A percentile compares a stretch with the other conserved stretches of the same genome.
Conservation (phyloP, 2,113 vertebrate genomes). For the Ploceus nigricollis region DNA sequence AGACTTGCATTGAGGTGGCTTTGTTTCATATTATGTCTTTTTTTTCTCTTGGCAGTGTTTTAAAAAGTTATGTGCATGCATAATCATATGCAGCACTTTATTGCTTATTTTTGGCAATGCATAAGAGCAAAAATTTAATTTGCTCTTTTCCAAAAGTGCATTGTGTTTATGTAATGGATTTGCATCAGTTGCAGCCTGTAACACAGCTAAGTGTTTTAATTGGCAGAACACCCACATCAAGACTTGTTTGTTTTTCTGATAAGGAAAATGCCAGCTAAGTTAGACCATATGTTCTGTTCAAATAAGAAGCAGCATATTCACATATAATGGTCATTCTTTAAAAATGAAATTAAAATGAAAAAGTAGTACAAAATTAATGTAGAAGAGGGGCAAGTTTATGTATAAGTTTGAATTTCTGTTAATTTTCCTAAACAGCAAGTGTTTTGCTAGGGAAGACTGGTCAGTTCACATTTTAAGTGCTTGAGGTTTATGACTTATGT, state of each 20-base stretch:
- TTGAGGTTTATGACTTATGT: neutral
- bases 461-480: neutral
- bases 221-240: slow-evolving; percentile 79
- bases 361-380: neutral
- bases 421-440: neutral
- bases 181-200: slow-evolving; percentile 73
- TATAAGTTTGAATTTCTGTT: neutral
- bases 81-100: slow-evolving; percentile 53
- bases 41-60: slow-evolving; percentile 11
- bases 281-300: slow-evolving; percentile 75
- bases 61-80: slow-evolving; percentile 51
- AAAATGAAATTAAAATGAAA: slow-evolving; percentile 45
- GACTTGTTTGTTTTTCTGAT: slow-evolving; percentile 80
- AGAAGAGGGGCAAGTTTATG: neutral
- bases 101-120: slow-evolving; percentile 57
- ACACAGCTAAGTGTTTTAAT: slow-evolving; percentile 76
- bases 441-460: neutral
- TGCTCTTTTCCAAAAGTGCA: slow-evolving; percentile 70
- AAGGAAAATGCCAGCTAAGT: slow-evolving; percentile 79
- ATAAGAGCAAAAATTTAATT: slow-evolving; percentile 71
- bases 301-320: slow-evolving; percentile 50
- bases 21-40: slow-evolving; percentile 31
- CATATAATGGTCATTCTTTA: slow-evolving; percentile 63
- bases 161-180: slow-evolving; percentile 74
- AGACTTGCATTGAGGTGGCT: slow-evolving; percentile 1